A percentile compares a stretch with the other conserved stretches of the same genome.
Conservation (phyloP, 2,888 invertebrate species). For the Caenorhabditis imperialis region DNA sequence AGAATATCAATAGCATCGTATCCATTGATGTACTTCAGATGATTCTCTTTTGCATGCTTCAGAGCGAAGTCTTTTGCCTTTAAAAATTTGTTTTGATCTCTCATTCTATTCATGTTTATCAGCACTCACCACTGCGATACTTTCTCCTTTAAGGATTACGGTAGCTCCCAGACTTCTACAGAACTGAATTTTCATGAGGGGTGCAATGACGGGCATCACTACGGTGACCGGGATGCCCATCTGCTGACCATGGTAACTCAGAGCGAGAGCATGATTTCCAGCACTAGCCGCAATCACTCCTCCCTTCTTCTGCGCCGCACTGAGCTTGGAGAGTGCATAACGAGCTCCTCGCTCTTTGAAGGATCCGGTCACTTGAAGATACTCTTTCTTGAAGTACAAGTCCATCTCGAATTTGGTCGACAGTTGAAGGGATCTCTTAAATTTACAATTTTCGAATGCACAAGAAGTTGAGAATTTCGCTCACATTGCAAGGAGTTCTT, state of each 20-base stretch:
- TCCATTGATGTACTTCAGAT: slow-evolving; percentile 89
- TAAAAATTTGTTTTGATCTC: slow-evolving; percentile 1
- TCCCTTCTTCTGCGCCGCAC: slow-evolving; percentile 43
- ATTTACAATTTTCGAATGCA: slow-evolving; percentile 44
- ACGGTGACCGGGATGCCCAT: slow-evolving; percentile 86
- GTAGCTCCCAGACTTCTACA: slow-evolving; percentile 89
- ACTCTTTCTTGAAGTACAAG: slow-evolving; percentile 93
- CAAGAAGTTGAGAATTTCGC: neutral
- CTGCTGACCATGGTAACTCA: slow-evolving; percentile 86
- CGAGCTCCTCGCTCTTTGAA: slow-evolving; percentile 93
- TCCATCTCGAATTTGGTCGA: slow-evolving; percentile 85
- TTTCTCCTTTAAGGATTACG: slow-evolving; percentile 84
- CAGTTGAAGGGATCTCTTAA: slow-evolving; percentile 89
- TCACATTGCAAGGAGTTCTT: slow-evolving; percentile 89
- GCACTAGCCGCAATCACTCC: slow-evolving; percentile 75
- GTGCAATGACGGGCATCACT: slow-evolving; percentile 95
- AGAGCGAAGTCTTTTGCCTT: slow-evolving; percentile 86
- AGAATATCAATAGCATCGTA: slow-evolving; percentile 96
- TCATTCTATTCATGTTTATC: no score
- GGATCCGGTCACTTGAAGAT: slow-evolving; percentile 93
- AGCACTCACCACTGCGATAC: slow-evolving; percentile 58
- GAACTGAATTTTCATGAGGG: slow-evolving; percentile 94
- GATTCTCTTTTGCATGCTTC: slow-evolving; percentile 84
- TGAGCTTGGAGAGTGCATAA: slow-evolving; percentile 61
- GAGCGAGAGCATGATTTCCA: slow-evolving; percentile 90